Base-by-base conservation (phyloP, 2,888 invertebrate genomes). In the Emmelina monodactyla region DNA sequence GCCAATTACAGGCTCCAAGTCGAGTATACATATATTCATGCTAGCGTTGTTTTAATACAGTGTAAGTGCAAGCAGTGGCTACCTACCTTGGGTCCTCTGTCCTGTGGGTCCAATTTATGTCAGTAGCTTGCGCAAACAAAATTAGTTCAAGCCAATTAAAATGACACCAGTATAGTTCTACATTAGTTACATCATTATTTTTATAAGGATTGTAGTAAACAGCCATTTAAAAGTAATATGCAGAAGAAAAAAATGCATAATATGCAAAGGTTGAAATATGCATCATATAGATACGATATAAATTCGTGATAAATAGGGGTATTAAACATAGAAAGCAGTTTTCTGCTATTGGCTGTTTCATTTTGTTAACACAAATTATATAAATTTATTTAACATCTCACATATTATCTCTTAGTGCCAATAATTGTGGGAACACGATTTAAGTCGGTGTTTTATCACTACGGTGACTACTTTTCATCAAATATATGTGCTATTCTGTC, bases 111-210 rank as follows among this genome's bases (percentile, higher is more conserved):
- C 78, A 64, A 72, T 55, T 62, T 43, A 68, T 65, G 70, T 69
- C 58, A 61, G 78, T 78, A 78, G 79, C 79, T 78, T 79, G 79
- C 78, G 76, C 79, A 79, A 78, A 79, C 68, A 72, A 76, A 78
- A 67, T 61, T 47, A 57, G 66, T 65, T 72, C 63, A 76, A 75
- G 79, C 79, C 75, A 69, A 73, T 78, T 78, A 76, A 73, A 71
- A 72, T 63, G 69, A 69, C 13, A 29, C 25, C 68, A 61, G 63
- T 49, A 55, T 31, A 61, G 53, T 50, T 41, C 37, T 38, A 41
- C 36, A 35, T 42, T 29, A 5, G 6, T 19, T 19, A 19, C 9
- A 19, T 19, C 9, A 6, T 13, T 22, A 22, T 25, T 5, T 12
- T 3, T 12, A 29, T 29, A 11, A 29, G 15, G 25, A 25, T 25